These are phyloP conservation scores for Protosalanx chinensis DNA, from an alignment of 2,797 vertebrate genomes.

Conservation along the genomic window DNA sequence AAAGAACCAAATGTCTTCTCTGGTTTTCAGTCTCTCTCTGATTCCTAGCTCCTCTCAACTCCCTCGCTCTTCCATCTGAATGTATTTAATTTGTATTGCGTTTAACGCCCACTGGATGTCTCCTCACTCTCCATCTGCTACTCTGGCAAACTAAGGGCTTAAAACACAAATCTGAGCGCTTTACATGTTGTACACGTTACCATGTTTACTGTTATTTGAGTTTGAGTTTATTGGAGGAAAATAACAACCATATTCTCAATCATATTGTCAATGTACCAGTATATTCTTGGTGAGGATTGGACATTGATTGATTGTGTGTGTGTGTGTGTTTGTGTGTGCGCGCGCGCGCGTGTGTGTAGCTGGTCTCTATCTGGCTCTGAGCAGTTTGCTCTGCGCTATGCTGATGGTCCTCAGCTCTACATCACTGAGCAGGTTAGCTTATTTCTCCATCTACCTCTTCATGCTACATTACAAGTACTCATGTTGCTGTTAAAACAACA, in stretches of 20 bases:
- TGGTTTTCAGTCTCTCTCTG: neutral
- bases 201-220: conserved; percentile 2
- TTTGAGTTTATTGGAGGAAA: neutral
- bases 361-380: conserved; percentile 95
- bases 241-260: neutral
- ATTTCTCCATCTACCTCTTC: neutral
- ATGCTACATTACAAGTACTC: neutral
- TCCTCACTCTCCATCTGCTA: conserved; percentile 19
- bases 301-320: too few species aligned
- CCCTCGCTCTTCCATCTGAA: conserved; percentile 10
- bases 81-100: neutral
- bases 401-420: conserved; percentile 95
- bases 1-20: neutral
- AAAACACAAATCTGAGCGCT: neutral
- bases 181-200: conserved; percentile 1
- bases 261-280: neutral
- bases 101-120: conserved; percentile 12
- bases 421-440: conserved; percentile 92
- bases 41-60: conserved; percentile 2
- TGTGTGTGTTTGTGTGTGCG: conserved; percentile 15
- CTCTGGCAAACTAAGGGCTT: conserved; percentile 17
- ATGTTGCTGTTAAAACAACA: neutral
- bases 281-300: neutral
- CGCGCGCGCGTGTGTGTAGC: conserved; percentile 59
- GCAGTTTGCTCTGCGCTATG: conserved; percentile 93